Percentiles rank a stretch among this genome's conserved stretches.
These are phyloP conservation scores for Notothenia coriiceps DNA, from an alignment of 2,113 vertebrate genomes.

Conservation along the genomic window DNA sequence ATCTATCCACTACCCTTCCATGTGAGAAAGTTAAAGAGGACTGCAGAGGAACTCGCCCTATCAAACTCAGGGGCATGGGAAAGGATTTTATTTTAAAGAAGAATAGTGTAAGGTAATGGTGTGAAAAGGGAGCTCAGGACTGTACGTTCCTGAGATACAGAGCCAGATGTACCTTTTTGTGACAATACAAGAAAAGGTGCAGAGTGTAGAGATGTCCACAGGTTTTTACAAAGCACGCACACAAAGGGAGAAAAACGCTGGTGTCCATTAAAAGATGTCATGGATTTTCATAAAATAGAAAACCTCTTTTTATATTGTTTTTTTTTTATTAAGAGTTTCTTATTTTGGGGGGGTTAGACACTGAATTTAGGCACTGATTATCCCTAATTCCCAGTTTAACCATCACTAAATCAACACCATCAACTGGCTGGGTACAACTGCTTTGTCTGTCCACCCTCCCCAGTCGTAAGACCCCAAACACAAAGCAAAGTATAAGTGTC, in stretches of 20 bases:
- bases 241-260: too few species aligned
- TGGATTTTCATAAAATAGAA: not conserved
- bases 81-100: slow-evolving; percentile 35
- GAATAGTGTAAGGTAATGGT: not conserved
- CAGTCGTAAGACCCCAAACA: not conserved
- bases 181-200: not conserved
- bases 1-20: slow-evolving; percentile 37
- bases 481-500: not conserved
- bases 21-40: slow-evolving; percentile 38
- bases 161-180: not conserved
- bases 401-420: not conserved
- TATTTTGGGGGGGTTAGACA: not conserved
- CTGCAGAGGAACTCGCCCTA: slow-evolving; percentile 12
- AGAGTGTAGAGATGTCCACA: not conserved
- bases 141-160: not conserved
- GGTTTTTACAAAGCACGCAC: too few species aligned
- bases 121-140: slow-evolving; percentile 12
- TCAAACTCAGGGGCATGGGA: slow-evolving; percentile 57
- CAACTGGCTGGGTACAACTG: not conserved
- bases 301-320: not conserved
- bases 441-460: not conserved
- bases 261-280: not conserved
- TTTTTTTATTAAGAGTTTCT: not conserved
- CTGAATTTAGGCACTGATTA: too few species aligned
- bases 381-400: not conserved